Conservation (phyloP, 1,140 invertebrate species). For the Sinella curviseta region DNA sequence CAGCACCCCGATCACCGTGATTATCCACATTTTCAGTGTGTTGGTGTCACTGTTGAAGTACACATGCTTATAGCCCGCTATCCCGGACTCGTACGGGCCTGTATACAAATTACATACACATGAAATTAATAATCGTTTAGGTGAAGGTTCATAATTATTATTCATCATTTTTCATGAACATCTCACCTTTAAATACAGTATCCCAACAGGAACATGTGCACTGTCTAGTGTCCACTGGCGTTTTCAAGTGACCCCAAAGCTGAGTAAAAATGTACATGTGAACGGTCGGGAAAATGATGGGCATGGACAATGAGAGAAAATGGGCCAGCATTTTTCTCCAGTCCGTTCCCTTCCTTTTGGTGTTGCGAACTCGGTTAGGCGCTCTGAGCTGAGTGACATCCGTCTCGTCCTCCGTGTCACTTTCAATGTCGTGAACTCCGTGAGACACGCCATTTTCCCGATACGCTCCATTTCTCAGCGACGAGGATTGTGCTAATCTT, state of each 20-base stretch:
- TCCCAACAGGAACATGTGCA: conserved; percentile 81
- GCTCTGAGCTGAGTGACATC: neutral
- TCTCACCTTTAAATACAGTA: conserved; percentile 74
- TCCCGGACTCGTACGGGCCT: conserved; percentile 45
- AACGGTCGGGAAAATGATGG: conserved; percentile 61
- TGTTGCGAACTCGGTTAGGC: neutral
- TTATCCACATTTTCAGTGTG: conserved; percentile 74
- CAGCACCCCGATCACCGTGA: conserved; percentile 67
- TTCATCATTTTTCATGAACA: no score
- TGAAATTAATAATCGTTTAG: neutral
- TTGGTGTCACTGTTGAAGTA: conserved; percentile 79
- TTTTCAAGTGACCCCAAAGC: conserved; percentile 71
- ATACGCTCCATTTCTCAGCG: neutral
- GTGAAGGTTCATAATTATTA: neutral
- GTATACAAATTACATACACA: conserved; percentile 13
- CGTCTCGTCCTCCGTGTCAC: neutral
- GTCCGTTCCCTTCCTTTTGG: neutral
- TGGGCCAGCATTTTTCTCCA: neutral
- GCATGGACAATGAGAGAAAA: conserved; percentile 52
- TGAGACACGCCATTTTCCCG: neutral
- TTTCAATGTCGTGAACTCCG: neutral
- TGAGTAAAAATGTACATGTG: conserved; percentile 67
- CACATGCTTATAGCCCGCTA: conserved; percentile 60
- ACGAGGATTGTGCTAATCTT: neutral
- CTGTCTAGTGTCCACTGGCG: conserved; percentile 65